Conservation (phyloP, 1,140 invertebrate species). For the Idris sp. region DNA sequence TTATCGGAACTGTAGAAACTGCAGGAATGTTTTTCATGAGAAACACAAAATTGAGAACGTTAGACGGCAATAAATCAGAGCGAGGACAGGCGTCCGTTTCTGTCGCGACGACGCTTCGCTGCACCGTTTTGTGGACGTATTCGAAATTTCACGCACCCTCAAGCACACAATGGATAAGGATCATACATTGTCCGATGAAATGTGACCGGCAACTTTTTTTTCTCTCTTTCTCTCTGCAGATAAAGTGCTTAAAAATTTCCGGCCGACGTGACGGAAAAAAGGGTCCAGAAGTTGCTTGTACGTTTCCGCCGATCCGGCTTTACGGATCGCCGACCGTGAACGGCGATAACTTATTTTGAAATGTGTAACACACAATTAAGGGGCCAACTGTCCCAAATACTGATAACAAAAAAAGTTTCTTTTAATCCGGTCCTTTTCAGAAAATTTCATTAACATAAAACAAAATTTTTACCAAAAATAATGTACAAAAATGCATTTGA, state of each 20-base stretch:
- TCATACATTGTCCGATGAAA: slow-evolving; percentile 50
- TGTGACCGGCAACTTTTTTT: slow-evolving; percentile 52
- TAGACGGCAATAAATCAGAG: slow-evolving; percentile 44
- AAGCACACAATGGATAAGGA: slow-evolving; percentile 53
- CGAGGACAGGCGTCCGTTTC: slow-evolving; percentile 36
- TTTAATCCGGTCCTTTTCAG: not conserved
- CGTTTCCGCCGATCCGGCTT: slow-evolving; percentile 50
- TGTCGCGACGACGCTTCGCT: slow-evolving; percentile 26
- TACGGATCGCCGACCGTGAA: slow-evolving; percentile 59
- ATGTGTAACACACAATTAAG: slow-evolving; percentile 52
- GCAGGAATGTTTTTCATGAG: slow-evolving; percentile 21
- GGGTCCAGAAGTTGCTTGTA: too few relatives aligned
- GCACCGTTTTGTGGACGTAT: slow-evolving; percentile 44
- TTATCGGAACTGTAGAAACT: too few relatives aligned
- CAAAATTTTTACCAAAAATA: too few relatives aligned
- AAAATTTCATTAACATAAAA: slow-evolving; percentile 43
- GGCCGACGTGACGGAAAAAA: slow-evolving; percentile 45
- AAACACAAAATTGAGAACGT: slow-evolving; percentile 30
- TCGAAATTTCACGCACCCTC: slow-evolving; percentile 55
- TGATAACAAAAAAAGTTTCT: slow-evolving; percentile 40
- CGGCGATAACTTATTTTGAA: slow-evolving; percentile 60
- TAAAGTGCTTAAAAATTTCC: slow-evolving; percentile 57
- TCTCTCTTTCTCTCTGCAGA: too few relatives aligned
- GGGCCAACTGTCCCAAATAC: slow-evolving; percentile 26
- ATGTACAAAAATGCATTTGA: too few relatives aligned